phyloP scores from a whole-genome alignment of 2,888 invertebrate genomes.

The Apotomis turbidana region DNA sequence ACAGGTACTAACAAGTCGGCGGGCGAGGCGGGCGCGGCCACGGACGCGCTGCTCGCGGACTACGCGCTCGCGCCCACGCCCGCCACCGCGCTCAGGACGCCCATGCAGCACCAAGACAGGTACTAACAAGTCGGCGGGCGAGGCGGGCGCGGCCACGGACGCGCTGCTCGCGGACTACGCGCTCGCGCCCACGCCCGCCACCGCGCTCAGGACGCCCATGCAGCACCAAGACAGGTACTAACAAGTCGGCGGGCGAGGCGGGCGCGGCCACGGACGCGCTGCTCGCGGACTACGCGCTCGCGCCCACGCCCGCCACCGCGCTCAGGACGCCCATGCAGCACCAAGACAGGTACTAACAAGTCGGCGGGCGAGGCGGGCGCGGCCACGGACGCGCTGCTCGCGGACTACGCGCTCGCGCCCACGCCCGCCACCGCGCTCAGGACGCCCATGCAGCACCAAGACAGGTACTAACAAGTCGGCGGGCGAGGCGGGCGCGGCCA shows the following conservation, averaged over 20 bases:
- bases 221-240: too few relatives aligned
- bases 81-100: constrained; percentile 90
- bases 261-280: constrained; percentile 59
- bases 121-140: too few relatives aligned
- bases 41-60: constrained; percentile 92
- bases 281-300: constrained; percentile 85
- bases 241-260: too few relatives aligned
- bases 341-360: too few relatives aligned
- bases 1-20: too few relatives aligned
- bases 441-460: too few relatives aligned
- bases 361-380: too few relatives aligned
- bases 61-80: constrained; percentile 89
- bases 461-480: too few relatives aligned
- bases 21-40: constrained; percentile 87
- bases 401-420: constrained; percentile 65
- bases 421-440: too few relatives aligned
- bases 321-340: too few relatives aligned
- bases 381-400: constrained; percentile 91
- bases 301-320: too few relatives aligned
- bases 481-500: too few relatives aligned
- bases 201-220: constrained; percentile 76
- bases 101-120: constrained; percentile 70
- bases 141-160: constrained; percentile 88
- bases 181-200: constrained; percentile 59
- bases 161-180: constrained; percentile 93